These are phyloP conservation scores for Nyctalus aviator DNA, from an alignment of 2,797 vertebrate genomes.

Conservation along the genomic window DNA sequence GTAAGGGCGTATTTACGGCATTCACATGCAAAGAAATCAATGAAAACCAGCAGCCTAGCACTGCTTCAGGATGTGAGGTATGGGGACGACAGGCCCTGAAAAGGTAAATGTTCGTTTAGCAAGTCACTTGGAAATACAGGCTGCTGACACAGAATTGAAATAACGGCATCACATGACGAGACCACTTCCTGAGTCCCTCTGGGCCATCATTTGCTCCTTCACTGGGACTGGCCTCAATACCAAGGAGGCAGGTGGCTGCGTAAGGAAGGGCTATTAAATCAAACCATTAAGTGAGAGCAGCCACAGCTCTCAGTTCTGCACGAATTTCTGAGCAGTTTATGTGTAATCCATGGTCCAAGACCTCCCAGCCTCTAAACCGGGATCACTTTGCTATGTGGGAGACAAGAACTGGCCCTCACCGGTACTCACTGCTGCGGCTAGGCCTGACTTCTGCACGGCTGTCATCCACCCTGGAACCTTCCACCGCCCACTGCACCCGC, in stretches of 20 bases:
- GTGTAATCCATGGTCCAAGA: neutral
- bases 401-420: neutral
- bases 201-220: conserved; percentile 1
- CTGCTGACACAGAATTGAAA: conserved; percentile 40
- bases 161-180: neutral
- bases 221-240: neutral
- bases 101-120: conserved; percentile 16
- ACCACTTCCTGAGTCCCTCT: neutral
- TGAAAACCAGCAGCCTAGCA: neutral
- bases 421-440: neutral
- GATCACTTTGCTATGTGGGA: too few species aligned
- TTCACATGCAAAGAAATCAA: conserved; percentile 18
- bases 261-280: neutral
- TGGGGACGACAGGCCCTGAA: neutral
- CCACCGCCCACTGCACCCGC: neutral
- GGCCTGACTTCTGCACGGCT: neutral
- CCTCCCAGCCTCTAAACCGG: neutral
- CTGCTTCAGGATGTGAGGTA: neutral
- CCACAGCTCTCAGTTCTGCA: neutral
- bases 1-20: neutral
- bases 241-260: neutral
- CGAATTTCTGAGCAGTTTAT: conserved; percentile 26
- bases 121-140: neutral
- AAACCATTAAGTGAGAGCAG: neutral
- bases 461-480: neutral